These are phyloP conservation scores for Patella depressa DNA, from an alignment of 2,888 invertebrate species.

Conservation along the genomic window DNA sequence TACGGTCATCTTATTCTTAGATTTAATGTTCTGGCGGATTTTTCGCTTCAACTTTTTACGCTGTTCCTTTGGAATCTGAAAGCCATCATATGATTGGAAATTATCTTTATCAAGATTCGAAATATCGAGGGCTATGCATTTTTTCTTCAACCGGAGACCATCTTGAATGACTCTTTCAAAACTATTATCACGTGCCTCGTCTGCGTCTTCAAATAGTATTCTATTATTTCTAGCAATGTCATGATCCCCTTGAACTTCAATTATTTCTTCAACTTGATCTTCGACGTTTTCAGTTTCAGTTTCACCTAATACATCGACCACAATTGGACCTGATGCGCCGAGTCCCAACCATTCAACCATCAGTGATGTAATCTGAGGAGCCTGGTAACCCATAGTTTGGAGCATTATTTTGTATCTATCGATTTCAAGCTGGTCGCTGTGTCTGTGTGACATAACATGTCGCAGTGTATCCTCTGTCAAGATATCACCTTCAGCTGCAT, in stretches of 20 bases:
- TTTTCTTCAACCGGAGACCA: neutral
- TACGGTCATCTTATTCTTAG: conserved; percentile 47
- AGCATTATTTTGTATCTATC: neutral
- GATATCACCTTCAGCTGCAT: conserved; percentile 28
- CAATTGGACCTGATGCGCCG: neutral
- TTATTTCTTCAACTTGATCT: conserved; percentile 14
- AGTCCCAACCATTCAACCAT: conserved; percentile 6
- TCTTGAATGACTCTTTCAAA: neutral
- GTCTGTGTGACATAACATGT: neutral
- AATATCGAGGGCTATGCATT: neutral
- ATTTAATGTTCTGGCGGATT: conserved; percentile 38
- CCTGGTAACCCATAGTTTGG: neutral
- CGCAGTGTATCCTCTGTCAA: conserved; percentile 33
- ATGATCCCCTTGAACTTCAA: neutral
- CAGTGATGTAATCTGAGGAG: neutral
- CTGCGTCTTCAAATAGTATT: neutral
- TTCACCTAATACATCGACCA: neutral
- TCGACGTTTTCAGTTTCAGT: neutral
- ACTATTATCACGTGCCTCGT: neutral
- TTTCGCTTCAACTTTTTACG: conserved; percentile 39
- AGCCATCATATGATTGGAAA: neutral
- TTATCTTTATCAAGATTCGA: neutral
- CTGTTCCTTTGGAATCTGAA: conserved; percentile 26
- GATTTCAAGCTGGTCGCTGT: conserved; percentile 6
- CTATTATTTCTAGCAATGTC: neutral